Base-by-base conservation (phyloP, 2,888 invertebrate species). In the Venusia cambrica region DNA sequence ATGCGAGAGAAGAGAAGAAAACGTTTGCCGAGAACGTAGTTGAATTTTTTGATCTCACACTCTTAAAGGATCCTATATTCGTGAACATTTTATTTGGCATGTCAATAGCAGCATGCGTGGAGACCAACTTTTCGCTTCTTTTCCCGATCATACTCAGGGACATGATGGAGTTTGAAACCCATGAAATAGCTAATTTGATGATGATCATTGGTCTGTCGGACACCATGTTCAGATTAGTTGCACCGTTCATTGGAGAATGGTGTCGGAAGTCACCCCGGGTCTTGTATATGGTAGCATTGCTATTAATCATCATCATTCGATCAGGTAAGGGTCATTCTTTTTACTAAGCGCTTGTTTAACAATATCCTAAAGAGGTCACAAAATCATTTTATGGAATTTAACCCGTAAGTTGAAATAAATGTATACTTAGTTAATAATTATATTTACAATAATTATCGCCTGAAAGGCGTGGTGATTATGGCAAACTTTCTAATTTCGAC, bases 61-160 rank as follows among this genome's bases (percentile, higher is more conserved):
- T 93, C 20, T 65, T 93, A n/a, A 87, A 75, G 42, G 93, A 93
- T 70, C 90, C 90, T 10, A 80, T 90, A 48, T 93, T 92, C 57
- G 87, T 92, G 1, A 92, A 90, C 52, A 90, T 93, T 43, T 87
- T 92, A 77, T 37, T 92, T 22, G 93, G 93, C 6, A 74, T 93
- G 63, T 91, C 92, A 0, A 64, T 92, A 15, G 92, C 92, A 1
- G 85, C 91, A 3, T 91, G 92, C 54, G 91, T 91, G 0, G 93
- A 93, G 62, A 85, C 91, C 0, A 93, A 92, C 56, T 93, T 93
- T 59, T 90, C 92, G 0, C 61, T 91, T 5, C 57, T 93, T 25
- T 84, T 91, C 2, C 92, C 92, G 1, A 90, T 93, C 25, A 92
- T 93, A 37, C 68, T 93, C 7, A 84, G 80, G 20, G 93, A 93